phyloP scores from a whole-genome alignment of 2,888 invertebrate species.

The Sclerodermus sp. region DNA sequence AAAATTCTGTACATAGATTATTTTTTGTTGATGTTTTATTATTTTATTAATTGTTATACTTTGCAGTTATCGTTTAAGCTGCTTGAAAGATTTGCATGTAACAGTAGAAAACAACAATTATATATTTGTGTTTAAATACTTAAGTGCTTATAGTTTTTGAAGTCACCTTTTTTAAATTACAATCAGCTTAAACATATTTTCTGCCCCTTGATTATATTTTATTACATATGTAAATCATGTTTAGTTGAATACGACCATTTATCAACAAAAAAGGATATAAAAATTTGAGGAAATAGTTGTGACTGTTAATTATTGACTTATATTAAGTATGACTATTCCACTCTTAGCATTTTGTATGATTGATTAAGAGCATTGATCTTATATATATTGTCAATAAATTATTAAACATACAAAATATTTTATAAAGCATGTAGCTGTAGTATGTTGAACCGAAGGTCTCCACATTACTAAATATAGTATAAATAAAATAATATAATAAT shows the following conservation, averaged over 20 bases:
- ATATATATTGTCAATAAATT: too few species aligned
- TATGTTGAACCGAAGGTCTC: too few species aligned
- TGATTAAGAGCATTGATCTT: too few species aligned
- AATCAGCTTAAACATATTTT: slow-evolving; percentile 30
- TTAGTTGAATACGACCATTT: slow-evolving; percentile 1
- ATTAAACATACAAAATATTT: too few species aligned
- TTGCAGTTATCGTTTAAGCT: slow-evolving; percentile 34
- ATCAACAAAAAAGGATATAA: too few species aligned
- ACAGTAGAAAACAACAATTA: slow-evolving; percentile 6
- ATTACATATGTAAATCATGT: slow-evolving; percentile 22
- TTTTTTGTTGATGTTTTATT: slow-evolving; percentile 49
- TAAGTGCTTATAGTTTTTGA: too few species aligned
- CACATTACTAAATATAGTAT: too few species aligned
- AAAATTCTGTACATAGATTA: slow-evolving; percentile 55
- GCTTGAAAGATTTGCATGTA: slow-evolving; percentile 2
- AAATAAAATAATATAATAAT: too few species aligned
- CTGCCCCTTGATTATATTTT: slow-evolving; percentile 22
- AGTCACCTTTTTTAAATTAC: slow-evolving; percentile 2
- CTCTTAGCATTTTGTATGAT: neutral
- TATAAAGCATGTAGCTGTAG: too few species aligned
- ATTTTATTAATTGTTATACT: slow-evolving; percentile 34
- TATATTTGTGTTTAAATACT: neutral
- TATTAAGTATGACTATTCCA: slow-evolving; percentile 19
- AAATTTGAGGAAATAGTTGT: too few species aligned
- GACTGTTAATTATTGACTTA: neutral